phyloP scores from a whole-genome alignment of 2,797 vertebrate genomes.

The Austrolebias charrua region DNA sequence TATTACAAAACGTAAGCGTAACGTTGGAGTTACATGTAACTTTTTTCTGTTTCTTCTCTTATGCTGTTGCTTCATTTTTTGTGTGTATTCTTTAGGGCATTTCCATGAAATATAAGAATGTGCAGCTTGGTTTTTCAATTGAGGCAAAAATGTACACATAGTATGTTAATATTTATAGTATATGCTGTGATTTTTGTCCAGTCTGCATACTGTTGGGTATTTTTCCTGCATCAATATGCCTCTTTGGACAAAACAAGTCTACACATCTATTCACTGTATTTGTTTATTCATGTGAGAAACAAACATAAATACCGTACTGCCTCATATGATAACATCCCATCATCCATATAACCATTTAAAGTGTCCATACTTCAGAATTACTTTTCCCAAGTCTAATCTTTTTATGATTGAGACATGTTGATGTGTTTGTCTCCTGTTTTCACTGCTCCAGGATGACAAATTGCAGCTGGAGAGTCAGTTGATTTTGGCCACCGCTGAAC shows the following conservation, averaged over 20 bases:
- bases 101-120: too few species aligned
- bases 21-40: too few species aligned
- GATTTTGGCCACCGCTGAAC: slow-evolving; percentile 95
- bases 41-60: too few species aligned
- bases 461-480: slow-evolving; percentile 96
- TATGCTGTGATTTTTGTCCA: neutral
- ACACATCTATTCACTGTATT: neutral
- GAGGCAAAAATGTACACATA: too few species aligned
- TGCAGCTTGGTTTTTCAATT: too few species aligned
- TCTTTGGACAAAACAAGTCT: neutral
- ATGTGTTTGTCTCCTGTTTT: slow-evolving; percentile 14
- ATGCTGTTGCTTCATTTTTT: too few species aligned
- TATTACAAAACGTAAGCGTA: too few species aligned
- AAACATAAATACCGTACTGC: too few species aligned
- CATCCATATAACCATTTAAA: neutral
- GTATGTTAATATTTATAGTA: neutral
- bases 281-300: neutral
- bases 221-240: neutral
- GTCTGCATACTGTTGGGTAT: neutral
- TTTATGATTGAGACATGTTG: neutral
- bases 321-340: too few species aligned
- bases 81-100: too few species aligned
- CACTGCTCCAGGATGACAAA: slow-evolving; percentile 90
- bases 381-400: neutral
- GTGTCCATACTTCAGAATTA: neutral